Evolutionary conservation across 2,797 vertebrate genomes (phyloP), one percentile per base, ranked within the genome.

Genomic region (Danio kyathit): DNA sequence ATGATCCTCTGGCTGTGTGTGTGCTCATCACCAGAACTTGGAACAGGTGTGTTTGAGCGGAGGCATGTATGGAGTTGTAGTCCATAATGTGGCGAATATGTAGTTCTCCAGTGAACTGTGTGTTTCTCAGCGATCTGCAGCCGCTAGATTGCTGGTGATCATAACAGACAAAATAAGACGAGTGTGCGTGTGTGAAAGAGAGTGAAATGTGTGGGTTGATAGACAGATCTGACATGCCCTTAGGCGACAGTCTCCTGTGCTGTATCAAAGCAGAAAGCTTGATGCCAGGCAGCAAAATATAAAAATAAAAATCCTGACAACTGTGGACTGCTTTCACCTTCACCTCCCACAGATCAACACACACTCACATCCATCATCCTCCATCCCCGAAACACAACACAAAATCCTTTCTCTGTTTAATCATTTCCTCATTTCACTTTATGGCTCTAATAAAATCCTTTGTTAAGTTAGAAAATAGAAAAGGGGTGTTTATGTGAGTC

Each of bases 231-330:
- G 40, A 67, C 21, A 48, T 48, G 71, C 54, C 82, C 69, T 11
- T 40, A 79, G 80, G 87, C 82, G 83, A n/a, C 9, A 21, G 56
- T 17, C 65, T 64, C 81, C 61, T 74, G 74, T 48, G 8, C 77
- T 59, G 88, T 87, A 89, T 90, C 87, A 90, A 90, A 89, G 89
- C 57, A 16, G 46, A 29, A 41, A 56, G 54, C 74, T 82, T 80
- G 84, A 87, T 8, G 56, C 64, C 78, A 54, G 61, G 54, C 81
- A 80, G 74, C 77, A 74, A 69, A 67, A 29, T 29, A 29, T n/a
- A n/a, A n/a, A n/a, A n/a, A n/a, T n/a, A n/a, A n/a, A 29, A 29
- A 29, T n/a, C n/a, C 78, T 86, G 83, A 73, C 61, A 67, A 73
- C 74, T 83, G 76, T 21, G 14, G 86, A 69, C 61, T 76, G 79